phyloP scores from a whole-genome alignment of 2,888 invertebrate genomes.

The Cryptocephalus moraei region DNA sequence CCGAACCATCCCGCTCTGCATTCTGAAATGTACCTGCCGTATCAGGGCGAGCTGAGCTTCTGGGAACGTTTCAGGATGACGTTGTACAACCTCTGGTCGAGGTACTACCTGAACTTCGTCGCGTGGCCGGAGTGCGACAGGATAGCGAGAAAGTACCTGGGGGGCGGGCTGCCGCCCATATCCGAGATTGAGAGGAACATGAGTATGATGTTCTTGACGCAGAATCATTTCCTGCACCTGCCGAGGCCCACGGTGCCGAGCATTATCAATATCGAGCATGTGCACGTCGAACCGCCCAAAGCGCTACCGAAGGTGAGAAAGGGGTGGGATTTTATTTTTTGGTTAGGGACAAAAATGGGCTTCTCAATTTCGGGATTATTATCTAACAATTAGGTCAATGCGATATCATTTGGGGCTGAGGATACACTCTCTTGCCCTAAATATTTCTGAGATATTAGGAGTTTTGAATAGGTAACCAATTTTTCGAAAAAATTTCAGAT shows the following conservation, averaged over 20 bases:
- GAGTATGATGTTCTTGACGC: constrained; percentile 27
- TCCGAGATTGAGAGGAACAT: constrained; percentile 28
- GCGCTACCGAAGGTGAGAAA: constrained; percentile 25
- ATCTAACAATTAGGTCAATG: too few relatives aligned
- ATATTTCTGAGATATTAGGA: too few relatives aligned
- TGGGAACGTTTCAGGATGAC: constrained; percentile 30
- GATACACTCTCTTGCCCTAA: too few relatives aligned
- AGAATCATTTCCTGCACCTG: constrained; percentile 27
- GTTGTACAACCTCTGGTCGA: constrained; percentile 21
- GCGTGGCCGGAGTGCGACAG: constrained; percentile 22
- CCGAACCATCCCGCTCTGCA: constrained; percentile 21
- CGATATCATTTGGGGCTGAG: too few relatives aligned
- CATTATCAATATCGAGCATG: constrained; percentile 24
- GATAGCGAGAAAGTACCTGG: constrained; percentile 27
- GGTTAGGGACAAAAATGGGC: too few relatives aligned
- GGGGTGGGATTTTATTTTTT: too few relatives aligned
- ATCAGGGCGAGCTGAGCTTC: constrained; percentile 29
- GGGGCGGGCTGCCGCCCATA: constrained; percentile 28
- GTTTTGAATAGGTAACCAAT: too few relatives aligned
- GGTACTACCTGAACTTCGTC: constrained; percentile 18
- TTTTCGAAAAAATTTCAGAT: too few relatives aligned
- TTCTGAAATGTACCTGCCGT: constrained; percentile 25
- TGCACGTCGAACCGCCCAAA: constrained; percentile 24
- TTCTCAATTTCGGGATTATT: too few relatives aligned
- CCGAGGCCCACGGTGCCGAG: constrained; percentile 28